phyloP scores from a whole-genome alignment of 2,888 invertebrate species.

The Hydrotaea cyrtoneurina region DNA sequence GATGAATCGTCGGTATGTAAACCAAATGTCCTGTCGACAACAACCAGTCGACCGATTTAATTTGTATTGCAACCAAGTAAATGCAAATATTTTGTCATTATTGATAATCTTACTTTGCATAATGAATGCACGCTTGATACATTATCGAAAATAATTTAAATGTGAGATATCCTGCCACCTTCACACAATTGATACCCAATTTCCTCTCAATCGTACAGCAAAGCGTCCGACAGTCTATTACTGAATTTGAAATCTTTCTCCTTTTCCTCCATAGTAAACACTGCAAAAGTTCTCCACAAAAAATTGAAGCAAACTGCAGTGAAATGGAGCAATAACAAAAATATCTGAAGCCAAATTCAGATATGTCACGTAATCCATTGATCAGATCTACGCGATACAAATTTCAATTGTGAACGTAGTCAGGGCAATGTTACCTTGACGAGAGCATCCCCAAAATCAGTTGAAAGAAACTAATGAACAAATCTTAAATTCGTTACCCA shows the following conservation, averaged over 20 bases:
- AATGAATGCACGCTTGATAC: constrained; percentile 31
- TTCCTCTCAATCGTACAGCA: no score
- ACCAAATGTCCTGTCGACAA: no score
- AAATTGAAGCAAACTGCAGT: background rate
- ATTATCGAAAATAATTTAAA: constrained; percentile 34
- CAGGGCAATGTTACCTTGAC: background rate
- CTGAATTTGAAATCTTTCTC: constrained; percentile 52
- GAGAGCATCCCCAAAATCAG: no score
- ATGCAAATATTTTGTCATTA: background rate
- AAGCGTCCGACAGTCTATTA: background rate
- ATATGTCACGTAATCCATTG: constrained; percentile 76
- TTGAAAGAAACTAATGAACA: no score
- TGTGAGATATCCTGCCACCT: constrained; percentile 37
- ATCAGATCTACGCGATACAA: constrained; percentile 78
- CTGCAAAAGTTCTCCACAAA: background rate
- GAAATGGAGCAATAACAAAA: background rate
- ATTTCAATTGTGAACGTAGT: constrained; percentile 71
- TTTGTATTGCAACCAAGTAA: no score
- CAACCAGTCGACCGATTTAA: no score
- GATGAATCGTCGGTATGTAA: no score
- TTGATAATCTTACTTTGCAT: background rate
- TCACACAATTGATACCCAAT: constrained; percentile 23
- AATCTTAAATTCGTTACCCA: background rate
- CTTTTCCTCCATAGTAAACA: background rate
- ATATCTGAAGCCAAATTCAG: no score